Conservation (phyloP, 2,797 vertebrate species). For the Squalus acanthias region DNA sequence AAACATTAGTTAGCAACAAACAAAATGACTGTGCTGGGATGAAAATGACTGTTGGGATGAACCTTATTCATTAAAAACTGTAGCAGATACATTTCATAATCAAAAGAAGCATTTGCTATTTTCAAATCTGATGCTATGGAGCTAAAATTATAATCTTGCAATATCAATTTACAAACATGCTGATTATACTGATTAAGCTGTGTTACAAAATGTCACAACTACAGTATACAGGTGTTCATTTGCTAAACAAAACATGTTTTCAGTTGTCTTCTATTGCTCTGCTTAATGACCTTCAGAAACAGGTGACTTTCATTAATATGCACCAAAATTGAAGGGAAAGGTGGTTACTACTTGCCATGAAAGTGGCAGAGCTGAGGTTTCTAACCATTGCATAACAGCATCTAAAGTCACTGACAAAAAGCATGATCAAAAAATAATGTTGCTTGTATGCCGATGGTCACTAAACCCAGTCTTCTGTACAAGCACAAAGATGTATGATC, state of each 20-base stretch:
- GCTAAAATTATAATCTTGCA: conserved; percentile 4
- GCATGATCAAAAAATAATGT: background rate
- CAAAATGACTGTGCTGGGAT: background rate
- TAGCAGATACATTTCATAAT: background rate
- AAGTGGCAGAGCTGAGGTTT: background rate
- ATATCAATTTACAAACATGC: background rate
- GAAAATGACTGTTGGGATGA: background rate
- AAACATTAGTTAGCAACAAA: background rate
- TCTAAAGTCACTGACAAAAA: background rate
- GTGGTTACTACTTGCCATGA: background rate
- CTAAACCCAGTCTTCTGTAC: background rate
- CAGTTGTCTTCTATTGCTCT: background rate
- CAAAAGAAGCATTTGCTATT: background rate
- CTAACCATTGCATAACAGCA: background rate
- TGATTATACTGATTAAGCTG: background rate
- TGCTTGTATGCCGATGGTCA: background rate
- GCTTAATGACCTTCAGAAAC: background rate
- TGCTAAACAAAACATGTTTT: background rate
- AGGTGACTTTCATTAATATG: background rate
- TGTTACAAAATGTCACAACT: background rate
- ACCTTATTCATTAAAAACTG: background rate
- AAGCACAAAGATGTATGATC: background rate
- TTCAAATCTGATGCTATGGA: background rate
- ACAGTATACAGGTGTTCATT: background rate
- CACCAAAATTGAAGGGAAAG: conserved; percentile 5